These are phyloP conservation scores for Drosophila kepulauana DNA, from an alignment of 1,140 invertebrate species.

Conservation along the genomic window DNA sequence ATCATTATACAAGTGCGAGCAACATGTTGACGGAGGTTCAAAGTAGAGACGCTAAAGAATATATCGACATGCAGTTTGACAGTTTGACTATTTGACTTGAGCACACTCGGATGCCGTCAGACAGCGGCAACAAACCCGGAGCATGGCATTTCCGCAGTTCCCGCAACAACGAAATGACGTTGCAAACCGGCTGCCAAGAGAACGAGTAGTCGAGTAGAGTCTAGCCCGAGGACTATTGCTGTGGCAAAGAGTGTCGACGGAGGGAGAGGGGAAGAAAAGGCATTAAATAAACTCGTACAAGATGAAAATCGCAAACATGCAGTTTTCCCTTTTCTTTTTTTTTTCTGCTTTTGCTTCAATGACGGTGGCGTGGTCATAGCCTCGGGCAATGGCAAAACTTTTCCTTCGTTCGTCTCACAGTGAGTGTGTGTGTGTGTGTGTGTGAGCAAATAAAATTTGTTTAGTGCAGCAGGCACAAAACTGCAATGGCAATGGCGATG, in stretches of 20 bases:
- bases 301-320: conserved; percentile 75
- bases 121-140: conserved; percentile 20
- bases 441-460: conserved; percentile 57
- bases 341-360: conserved; percentile 11
- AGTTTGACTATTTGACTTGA: conserved; percentile 82
- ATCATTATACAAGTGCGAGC: conserved; percentile 61
- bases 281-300: conserved; percentile 73
- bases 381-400: conserved; percentile 44
- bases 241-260: neutral
- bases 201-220: conserved; percentile 5
- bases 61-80: conserved; percentile 72
- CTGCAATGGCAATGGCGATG: conserved; percentile 35
- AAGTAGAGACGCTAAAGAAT: conserved; percentile 68
- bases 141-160: conserved; percentile 34
- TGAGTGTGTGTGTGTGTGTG: neutral
- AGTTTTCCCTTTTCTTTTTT: conserved; percentile 32
- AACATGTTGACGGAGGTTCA: conserved; percentile 30
- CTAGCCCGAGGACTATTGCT: neutral
- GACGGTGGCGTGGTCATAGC: conserved; percentile 17
- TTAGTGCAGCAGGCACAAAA: conserved; percentile 44
- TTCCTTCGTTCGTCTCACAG: conserved; percentile 24
- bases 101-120: conserved; percentile 59
- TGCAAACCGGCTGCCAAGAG: conserved; percentile 37
- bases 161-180: conserved; percentile 40
- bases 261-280: neutral